phyloP scores from a whole-genome alignment of 2,888 invertebrate genomes.

The Rugalucina vietnamica region DNA sequence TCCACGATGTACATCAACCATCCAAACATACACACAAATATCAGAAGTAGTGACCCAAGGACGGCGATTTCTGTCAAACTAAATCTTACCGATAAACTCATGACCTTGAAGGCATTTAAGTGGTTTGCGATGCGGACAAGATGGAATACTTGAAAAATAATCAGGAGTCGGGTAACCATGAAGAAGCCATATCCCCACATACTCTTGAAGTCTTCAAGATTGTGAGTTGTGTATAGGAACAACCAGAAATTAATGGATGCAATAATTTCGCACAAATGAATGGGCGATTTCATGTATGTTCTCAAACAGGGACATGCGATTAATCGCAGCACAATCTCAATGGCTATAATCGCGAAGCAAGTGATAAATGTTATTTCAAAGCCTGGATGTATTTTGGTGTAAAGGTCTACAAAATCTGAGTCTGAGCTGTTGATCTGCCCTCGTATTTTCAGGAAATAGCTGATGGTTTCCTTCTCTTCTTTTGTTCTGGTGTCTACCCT shows the following conservation, averaged over 20 bases:
- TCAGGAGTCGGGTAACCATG: neutral
- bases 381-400: neutral
- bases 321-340: neutral
- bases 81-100: neutral
- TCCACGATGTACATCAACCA: neutral
- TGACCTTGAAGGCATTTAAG: neutral
- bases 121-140: neutral
- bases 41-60: neutral
- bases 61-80: neutral
- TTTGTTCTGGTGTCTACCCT: neutral
- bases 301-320: neutral
- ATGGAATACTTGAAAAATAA: neutral
- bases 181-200: neutral
- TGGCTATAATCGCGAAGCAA: neutral
- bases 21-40: neutral
- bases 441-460: neutral
- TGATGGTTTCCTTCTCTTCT: neutral
- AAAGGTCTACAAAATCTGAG: neutral
- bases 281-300: neutral
- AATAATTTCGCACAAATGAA: neutral
- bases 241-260: neutral
- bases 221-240: neutral
- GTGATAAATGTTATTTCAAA: neutral
- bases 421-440: neutral
- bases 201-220: neutral